Percentiles rank a stretch among this genome's conserved stretches.
These are phyloP conservation scores for Casuarius casuarius DNA, from an alignment of 2,113 vertebrate genomes.

Conservation along the genomic window DNA sequence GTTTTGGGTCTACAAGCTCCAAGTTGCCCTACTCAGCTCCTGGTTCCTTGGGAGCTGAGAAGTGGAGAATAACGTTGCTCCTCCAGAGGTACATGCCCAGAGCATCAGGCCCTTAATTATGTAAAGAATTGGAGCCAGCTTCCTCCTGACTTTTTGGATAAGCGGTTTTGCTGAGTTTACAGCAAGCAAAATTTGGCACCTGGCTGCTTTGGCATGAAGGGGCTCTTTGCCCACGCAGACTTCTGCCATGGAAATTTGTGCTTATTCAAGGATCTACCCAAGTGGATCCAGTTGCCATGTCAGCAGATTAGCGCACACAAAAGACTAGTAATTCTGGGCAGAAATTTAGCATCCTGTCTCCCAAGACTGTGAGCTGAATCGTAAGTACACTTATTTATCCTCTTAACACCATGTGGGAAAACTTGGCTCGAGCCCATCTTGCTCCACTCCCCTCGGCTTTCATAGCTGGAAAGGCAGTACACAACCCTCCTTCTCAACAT, in stretches of 20 bases:
- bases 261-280: background rate
- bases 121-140: conserved; percentile 32
- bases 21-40: background rate
- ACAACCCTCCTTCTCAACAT: background rate
- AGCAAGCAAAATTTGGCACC: background rate
- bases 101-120: conserved; percentile 36
- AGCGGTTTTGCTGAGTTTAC: background rate
- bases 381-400: background rate
- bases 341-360: background rate
- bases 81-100: background rate
- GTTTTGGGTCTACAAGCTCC: background rate
- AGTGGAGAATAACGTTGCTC: background rate
- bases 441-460: background rate
- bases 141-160: conserved; percentile 45
- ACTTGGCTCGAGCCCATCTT: background rate
- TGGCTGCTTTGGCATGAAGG: background rate
- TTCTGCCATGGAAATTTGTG: conserved; percentile 8
- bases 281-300: conserved; percentile 17
- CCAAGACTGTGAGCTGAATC: background rate
- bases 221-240: background rate
- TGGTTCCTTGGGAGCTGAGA: background rate
- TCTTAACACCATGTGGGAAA: background rate
- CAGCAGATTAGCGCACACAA: conserved; percentile 33
- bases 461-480: background rate
- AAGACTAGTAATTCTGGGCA: background rate